Conservation (phyloP, 2,113 vertebrate genomes). For the Ia io region DNA sequence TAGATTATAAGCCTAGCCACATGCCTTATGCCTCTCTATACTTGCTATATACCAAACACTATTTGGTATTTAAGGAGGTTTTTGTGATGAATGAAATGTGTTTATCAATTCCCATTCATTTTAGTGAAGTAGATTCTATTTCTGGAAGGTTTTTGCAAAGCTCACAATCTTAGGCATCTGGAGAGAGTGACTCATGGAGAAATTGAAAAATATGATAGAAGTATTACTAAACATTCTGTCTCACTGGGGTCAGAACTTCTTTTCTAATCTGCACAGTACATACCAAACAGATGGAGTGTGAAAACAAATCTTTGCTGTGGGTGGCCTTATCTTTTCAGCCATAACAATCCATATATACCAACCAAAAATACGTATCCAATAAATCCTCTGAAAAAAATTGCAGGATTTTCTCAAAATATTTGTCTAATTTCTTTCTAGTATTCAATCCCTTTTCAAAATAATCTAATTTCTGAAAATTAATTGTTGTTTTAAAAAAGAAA, state of each 20-base stretch:
- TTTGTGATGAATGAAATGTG: slow-evolving; percentile 21
- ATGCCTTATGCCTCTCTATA: background rate
- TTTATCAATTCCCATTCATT: slow-evolving; percentile 34
- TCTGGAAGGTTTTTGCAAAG: slow-evolving; percentile 47
- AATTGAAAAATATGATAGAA: slow-evolving; percentile 57
- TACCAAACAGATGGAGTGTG: slow-evolving; percentile 64
- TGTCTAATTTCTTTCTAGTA: background rate
- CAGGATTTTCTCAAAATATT: slow-evolving; percentile 21
- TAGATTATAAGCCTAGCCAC: background rate
- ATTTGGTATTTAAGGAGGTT: background rate
- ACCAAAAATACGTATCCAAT: background rate
- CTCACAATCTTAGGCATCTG: slow-evolving; percentile 46
- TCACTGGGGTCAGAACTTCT: background rate
- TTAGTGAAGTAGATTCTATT: background rate
- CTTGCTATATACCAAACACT: background rate
- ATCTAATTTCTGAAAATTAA: background rate
- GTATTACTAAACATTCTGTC: slow-evolving; percentile 49
- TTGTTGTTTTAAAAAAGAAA: background rate
- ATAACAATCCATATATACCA: background rate
- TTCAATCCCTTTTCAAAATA: background rate
- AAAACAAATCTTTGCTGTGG: slow-evolving; percentile 64
- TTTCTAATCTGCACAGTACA: background rate
- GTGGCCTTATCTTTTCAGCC: slow-evolving; percentile 51
- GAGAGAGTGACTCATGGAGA: slow-evolving; percentile 51
- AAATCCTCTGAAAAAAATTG: background rate